These are phyloP conservation scores for Trichoplusia ni DNA, from an alignment of 1,140 invertebrate species.

Conservation along the genomic window DNA sequence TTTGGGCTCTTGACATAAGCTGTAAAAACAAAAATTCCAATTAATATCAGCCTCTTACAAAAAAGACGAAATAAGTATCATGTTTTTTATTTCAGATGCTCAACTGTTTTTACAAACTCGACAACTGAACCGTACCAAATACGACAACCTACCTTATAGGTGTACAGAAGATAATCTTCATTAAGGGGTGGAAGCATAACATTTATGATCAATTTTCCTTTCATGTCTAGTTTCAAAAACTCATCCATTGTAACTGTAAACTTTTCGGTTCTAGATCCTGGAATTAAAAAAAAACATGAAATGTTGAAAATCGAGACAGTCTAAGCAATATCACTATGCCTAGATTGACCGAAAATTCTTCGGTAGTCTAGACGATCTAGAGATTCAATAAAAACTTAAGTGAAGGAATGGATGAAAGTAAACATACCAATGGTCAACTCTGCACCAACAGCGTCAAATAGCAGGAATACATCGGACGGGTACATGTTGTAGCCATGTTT, in stretches of 20 bases:
- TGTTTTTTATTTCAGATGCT: too few species aligned
- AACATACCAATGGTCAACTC: constrained; percentile 39
- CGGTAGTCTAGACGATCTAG: too few species aligned
- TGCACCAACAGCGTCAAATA: constrained; percentile 86
- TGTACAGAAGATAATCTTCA: neutral
- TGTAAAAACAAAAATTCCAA: constrained; percentile 17
- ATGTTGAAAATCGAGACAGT: too few species aligned
- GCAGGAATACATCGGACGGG: constrained; percentile 88
- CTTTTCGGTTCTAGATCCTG: too few species aligned
- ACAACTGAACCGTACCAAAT: too few species aligned
- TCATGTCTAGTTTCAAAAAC: neutral
- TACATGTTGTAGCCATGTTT: constrained; percentile 88
- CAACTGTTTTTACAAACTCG: too few species aligned
- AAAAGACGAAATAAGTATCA: too few species aligned
- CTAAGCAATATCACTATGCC: too few species aligned
- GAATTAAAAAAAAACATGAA: too few species aligned
- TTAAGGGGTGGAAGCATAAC: neutral
- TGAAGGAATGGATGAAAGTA: too few species aligned
- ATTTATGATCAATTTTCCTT: neutral
- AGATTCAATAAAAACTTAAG: too few species aligned
- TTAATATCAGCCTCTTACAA: constrained; percentile 16
- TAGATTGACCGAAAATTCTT: too few species aligned
- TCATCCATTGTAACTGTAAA: neutral
- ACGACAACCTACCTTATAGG: constrained; percentile 3
- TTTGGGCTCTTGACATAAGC: constrained; percentile 52